Evolutionary conservation across 2,888 invertebrate species (phyloP).

Genomic region (Dolomedes plantarius): DNA sequence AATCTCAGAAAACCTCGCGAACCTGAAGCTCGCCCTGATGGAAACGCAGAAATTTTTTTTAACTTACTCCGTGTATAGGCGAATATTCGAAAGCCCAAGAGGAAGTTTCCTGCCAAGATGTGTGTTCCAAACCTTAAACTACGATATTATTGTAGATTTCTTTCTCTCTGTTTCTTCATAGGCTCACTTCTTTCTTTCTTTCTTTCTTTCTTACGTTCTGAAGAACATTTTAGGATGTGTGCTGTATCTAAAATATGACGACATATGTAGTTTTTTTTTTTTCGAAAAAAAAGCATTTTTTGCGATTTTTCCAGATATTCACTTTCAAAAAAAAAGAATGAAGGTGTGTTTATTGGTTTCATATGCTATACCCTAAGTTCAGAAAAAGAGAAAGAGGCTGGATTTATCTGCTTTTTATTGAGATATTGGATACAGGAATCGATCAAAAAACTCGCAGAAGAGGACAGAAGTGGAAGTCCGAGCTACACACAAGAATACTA

Average conservation of each 20-base stretch:
- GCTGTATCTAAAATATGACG: constrained; percentile 58
- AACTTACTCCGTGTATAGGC: constrained; percentile 15
- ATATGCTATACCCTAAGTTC: constrained; percentile 21
- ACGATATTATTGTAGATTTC: constrained; percentile 62
- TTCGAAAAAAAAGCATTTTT: neutral
- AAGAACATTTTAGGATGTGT: constrained; percentile 35
- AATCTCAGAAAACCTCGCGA: no score
- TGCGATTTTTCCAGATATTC: neutral
- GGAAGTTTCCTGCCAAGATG: neutral
- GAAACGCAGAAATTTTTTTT: constrained; percentile 26
- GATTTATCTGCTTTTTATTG: constrained; percentile 47
- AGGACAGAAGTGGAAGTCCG: neutral
- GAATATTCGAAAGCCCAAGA: constrained; percentile 4
- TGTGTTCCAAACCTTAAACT: constrained; percentile 26
- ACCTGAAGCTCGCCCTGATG: no score
- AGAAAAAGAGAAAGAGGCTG: constrained; percentile 10
- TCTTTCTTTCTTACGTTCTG: no score
- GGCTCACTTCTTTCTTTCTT: no score
- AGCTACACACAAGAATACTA: constrained; percentile 16
- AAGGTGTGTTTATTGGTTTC: constrained; percentile 30
- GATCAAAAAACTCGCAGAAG: neutral
- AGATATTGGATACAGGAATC: constrained; percentile 29
- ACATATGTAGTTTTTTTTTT: constrained; percentile 48
- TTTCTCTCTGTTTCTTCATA: constrained; percentile 7
- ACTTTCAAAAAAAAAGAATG: neutral